These are phyloP conservation scores for Lutjanus campechanus DNA, from an alignment of 2,797 vertebrate species.

Conservation along the genomic window DNA sequence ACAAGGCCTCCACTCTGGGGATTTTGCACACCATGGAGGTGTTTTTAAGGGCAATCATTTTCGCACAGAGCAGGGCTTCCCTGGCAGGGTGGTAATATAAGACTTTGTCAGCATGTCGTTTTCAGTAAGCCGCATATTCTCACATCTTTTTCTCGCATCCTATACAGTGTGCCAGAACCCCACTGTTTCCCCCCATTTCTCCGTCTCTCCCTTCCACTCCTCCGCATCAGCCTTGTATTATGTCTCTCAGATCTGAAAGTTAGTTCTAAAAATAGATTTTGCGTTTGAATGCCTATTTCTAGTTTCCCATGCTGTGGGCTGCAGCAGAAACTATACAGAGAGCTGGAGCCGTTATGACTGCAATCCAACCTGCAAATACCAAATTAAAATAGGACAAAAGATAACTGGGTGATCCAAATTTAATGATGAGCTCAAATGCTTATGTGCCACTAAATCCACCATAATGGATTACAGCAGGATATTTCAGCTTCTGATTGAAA, in stretches of 20 bases:
- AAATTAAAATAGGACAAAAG: conserved; percentile 48
- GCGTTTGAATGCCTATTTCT: conserved; percentile 39
- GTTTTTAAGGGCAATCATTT: conserved; percentile 21
- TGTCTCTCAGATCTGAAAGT: conserved; percentile 42
- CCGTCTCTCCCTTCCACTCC: not conserved
- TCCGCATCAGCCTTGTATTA: conserved; percentile 30
- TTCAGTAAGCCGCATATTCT: conserved; percentile 25
- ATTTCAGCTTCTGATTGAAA: conserved; percentile 9
- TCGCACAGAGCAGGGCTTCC: not conserved
- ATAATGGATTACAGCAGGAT: conserved; percentile 33
- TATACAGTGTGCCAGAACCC: not conserved
- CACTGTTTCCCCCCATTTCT: not conserved
- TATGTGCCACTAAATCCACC: conserved; percentile 41
- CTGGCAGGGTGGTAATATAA: conserved; percentile 14
- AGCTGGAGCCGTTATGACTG: not conserved
- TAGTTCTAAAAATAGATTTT: conserved; percentile 55
- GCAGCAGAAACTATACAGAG: conserved; percentile 7
- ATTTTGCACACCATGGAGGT: not conserved
- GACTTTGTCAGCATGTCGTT: conserved; percentile 14
- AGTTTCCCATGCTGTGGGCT: conserved; percentile 18
- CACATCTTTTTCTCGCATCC: not conserved
- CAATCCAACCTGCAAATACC: conserved; percentile 15
- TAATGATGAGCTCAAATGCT: conserved; percentile 43
- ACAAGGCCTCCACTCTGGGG: not conserved
- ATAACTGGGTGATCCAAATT: conserved; percentile 51